These are phyloP conservation scores for Rotaria sp. DNA, from an alignment of 2,888 invertebrate genomes.

Conservation along the genomic window DNA sequence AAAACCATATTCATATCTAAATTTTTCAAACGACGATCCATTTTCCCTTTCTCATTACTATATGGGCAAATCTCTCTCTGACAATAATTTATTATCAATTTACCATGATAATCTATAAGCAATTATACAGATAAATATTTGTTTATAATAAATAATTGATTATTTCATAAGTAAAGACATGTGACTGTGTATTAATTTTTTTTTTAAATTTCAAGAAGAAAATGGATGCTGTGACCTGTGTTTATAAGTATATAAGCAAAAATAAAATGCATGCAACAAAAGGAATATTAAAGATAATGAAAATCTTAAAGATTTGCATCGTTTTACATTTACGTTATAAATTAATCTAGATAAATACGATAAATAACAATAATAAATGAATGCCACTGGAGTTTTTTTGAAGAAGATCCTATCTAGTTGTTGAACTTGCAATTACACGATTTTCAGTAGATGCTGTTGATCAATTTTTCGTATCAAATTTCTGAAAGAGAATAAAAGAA, in stretches of 20 bases:
- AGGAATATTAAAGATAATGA: conserved; percentile 13
- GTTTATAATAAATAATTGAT: not conserved
- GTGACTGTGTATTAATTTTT: not conserved
- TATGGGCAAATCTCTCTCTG: no score
- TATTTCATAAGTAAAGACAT: not conserved
- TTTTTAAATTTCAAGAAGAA: not conserved
- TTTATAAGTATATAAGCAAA: not conserved
- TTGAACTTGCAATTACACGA: no score
- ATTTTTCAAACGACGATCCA: no score
- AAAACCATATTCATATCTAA: no score
- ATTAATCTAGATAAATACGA: conserved; percentile 13
- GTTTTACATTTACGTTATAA: not conserved
- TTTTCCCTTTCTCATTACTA: no score
- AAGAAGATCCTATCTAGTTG: no score
- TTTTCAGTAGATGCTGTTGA: no score
- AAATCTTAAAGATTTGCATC: not conserved
- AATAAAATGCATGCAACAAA: not conserved
- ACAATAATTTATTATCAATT: no score
- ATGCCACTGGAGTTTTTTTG: not conserved
- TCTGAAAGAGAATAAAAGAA: no score
- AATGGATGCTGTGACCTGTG: not conserved
- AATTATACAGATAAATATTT: not conserved
- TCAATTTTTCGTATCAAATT: no score
- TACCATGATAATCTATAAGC: not conserved
- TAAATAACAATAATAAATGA: not conserved